phyloP scores from a whole-genome alignment of 2,797 vertebrate genomes.

The Lepilemur septentrionalis region DNA sequence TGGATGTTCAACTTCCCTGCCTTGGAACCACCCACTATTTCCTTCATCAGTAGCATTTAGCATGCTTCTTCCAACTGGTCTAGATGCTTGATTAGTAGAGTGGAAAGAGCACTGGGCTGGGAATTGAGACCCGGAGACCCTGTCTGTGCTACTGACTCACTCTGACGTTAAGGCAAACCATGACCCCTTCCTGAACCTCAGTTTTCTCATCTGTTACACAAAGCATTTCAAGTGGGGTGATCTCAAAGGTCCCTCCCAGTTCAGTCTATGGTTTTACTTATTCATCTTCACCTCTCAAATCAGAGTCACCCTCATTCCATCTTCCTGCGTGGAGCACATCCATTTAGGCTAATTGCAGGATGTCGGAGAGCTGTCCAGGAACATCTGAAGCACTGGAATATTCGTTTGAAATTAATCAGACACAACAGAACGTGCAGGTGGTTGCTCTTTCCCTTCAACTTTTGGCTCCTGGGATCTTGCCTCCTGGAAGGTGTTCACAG shows the following conservation, averaged over 20 bases:
- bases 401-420: constrained; percentile 80
- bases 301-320: constrained; percentile 54
- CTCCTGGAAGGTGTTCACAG: constrained; percentile 77
- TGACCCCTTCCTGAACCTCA: constrained; percentile 52
- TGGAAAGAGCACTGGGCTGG: constrained; percentile 40
- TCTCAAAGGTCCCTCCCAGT: constrained; percentile 17
- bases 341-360: constrained; percentile 75
- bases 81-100: constrained; percentile 50
- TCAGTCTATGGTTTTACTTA: constrained; percentile 58
- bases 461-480: constrained; percentile 73
- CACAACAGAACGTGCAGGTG: constrained; percentile 82
- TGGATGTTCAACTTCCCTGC: constrained; percentile 16
- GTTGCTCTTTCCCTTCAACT: constrained; percentile 77
- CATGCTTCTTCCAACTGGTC: constrained; percentile 44
- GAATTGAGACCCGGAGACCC: constrained; percentile 53
- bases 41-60: constrained; percentile 46
- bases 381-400: constrained; percentile 66
- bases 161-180: constrained; percentile 43
- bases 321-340: constrained; percentile 49
- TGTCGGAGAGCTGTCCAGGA: constrained; percentile 74
- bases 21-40: constrained; percentile 41
- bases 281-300: constrained; percentile 48
- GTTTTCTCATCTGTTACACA: neutral
- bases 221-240: neutral
- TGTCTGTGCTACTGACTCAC: constrained; percentile 55